Evolutionary conservation across 1,140 invertebrate species (phyloP).

Genomic region (Gonatopus flavifemur): DNA sequence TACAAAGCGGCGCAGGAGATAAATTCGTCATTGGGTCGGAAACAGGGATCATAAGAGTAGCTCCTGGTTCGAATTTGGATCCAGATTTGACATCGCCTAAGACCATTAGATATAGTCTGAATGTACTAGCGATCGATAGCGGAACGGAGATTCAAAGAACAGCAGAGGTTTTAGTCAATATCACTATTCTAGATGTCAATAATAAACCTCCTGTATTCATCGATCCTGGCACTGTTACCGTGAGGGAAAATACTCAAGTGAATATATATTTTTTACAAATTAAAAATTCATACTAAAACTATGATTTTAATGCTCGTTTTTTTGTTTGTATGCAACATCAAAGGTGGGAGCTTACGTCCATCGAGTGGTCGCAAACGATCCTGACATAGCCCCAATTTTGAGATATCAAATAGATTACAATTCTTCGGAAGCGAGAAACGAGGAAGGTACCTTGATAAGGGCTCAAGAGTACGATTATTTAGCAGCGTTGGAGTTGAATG

Average conservation of each 20-base stretch:
- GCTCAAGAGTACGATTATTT: constrained; percentile 72
- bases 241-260: constrained; percentile 78
- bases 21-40: constrained; percentile 89
- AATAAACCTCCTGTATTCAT: constrained; percentile 81
- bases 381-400: constrained; percentile 75
- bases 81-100: constrained; percentile 81
- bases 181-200: constrained; percentile 87
- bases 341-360: constrained; percentile 73
- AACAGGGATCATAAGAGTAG: constrained; percentile 81
- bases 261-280: constrained; percentile 23
- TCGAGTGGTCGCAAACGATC: constrained; percentile 73
- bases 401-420: constrained; percentile 72
- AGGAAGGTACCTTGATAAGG: constrained; percentile 74
- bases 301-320: constrained; percentile 1
- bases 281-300: no score
- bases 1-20: constrained; percentile 83
- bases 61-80: constrained; percentile 84
- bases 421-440: constrained; percentile 75
- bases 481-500: constrained; percentile 72
- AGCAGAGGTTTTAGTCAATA: constrained; percentile 74
- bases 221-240: constrained; percentile 67
- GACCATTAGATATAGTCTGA: constrained; percentile 67
- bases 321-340: constrained; percentile 7
- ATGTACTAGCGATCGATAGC: constrained; percentile 81
- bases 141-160: constrained; percentile 80